Conservation (phyloP, 2,113 vertebrate genomes). For the Grantiella picta region DNA sequence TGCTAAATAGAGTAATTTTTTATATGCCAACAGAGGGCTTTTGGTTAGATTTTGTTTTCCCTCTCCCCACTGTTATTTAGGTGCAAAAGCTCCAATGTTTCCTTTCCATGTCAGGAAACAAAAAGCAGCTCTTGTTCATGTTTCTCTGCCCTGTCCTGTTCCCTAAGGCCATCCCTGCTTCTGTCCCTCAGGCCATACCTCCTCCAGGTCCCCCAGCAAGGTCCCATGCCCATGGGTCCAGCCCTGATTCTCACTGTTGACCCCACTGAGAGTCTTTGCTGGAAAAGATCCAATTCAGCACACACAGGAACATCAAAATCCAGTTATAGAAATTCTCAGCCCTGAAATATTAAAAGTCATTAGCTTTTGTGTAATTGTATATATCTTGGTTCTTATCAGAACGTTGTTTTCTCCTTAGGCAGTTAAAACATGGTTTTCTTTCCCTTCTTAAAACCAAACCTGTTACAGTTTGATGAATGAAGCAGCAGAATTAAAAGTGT, state of each 20-base stretch:
- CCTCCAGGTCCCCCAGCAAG: neutral
- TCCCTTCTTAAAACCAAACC: conserved; percentile 37
- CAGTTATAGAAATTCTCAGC: neutral
- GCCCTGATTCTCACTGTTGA: accelerated
- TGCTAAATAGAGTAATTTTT: conserved; percentile 62
- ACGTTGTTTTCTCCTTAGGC: neutral
- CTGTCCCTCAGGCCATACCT: neutral
- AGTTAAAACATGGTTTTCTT: conserved; percentile 43
- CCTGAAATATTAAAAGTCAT: neutral
- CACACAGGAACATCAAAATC: neutral
- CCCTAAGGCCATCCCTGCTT: neutral
- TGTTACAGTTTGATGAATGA: conserved; percentile 58
- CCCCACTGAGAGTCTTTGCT: neutral
- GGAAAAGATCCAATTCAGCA: neutral
- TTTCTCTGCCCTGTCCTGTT: neutral
- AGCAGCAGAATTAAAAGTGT: conserved; percentile 61
- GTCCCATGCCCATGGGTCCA: neutral
- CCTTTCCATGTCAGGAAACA: neutral
- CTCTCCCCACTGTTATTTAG: conserved; percentile 12
- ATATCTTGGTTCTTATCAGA: neutral
- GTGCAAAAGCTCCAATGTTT: neutral
- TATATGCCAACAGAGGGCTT: conserved; percentile 56
- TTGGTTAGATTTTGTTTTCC: conserved; percentile 48
- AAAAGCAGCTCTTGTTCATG: neutral
- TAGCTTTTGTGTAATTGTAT: neutral